Evolutionary conservation across 2,113 vertebrate genomes (phyloP), one percentile per base, ranked within the genome.

Genomic region (Bubo scandiacus): DNA sequence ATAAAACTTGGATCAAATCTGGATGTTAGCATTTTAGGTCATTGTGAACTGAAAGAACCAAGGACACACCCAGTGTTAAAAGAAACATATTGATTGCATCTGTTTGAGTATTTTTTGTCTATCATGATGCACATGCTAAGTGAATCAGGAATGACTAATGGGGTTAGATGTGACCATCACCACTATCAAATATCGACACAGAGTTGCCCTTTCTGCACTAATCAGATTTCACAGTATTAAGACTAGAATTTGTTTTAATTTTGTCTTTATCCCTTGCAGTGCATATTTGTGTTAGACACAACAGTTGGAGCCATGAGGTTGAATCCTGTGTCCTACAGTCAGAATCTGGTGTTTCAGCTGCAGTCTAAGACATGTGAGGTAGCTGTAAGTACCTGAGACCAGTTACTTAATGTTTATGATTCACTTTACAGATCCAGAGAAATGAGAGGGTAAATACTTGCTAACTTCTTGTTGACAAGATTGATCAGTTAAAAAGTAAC

Each of bases 131-230:
- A 84, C 54, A 84, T 89, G 54, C n/a, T 80, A 94, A 94, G 54
- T 57, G 85, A 89, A 81, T 91, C 84, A 90, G 52, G 58, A 95
- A 80, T 85, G 78, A 89, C 65, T 92, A 87, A 92, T 73, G 67
- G 38, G 65, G 74, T 95, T 96, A 92, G 92, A 94, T 66, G 59
- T 87, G 86, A 92, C 88, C 89, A 84, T 91, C 78, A 80, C 54
- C 43, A 45, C 54, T 79, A 94, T 89, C 91, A 95, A 92, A 81
- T 85, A 80, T 49, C 8, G 0, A 32, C 58, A 85, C 70, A 80
- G 68, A 79, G 38, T 22, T 67, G 42, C 58, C 58, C 57, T 89
- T 85, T 94, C 86, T 94, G 66, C 78, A 85, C 54, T 94, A 95
- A 94, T 84, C 42, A 80, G 62, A 73, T 94, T 96, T 95, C 78